Conservation (phyloP, 2,113 vertebrate species). For the Python bivittatus region DNA sequence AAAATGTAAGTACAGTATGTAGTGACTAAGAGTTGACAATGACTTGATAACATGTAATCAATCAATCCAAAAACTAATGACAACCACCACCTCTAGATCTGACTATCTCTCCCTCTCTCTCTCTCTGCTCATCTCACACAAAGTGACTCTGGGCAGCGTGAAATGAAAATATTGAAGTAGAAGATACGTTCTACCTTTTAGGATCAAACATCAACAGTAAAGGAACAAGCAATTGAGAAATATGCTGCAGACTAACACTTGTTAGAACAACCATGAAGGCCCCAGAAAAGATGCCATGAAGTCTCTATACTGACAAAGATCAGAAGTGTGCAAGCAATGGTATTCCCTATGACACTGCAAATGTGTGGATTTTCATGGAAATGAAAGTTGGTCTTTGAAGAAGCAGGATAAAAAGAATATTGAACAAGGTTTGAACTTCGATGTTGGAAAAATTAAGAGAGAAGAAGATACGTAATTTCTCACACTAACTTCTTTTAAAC, state of each 20-base stretch:
- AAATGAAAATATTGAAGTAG: no score
- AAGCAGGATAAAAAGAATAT: neutral
- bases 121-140: no score
- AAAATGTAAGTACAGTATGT: no score
- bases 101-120: no score
- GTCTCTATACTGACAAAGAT: neutral
- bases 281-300: neutral
- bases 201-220: neutral
- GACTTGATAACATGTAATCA: no score
- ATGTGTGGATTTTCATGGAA: no score
- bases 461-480: neutral
- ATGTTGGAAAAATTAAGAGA: neutral
- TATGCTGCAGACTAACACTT: neutral
- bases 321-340: neutral
- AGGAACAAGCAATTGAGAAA: neutral
- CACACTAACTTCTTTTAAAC: neutral
- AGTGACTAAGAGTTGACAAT: no score
- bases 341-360: neutral
- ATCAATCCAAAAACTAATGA: no score
- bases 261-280: neutral
- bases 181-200: neutral
- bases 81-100: no score
- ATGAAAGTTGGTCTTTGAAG: neutral
- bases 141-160: no score
- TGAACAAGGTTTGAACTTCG: neutral